phyloP scores from a whole-genome alignment of 2,797 vertebrate genomes.

The Neomorphus geoffroyi region DNA sequence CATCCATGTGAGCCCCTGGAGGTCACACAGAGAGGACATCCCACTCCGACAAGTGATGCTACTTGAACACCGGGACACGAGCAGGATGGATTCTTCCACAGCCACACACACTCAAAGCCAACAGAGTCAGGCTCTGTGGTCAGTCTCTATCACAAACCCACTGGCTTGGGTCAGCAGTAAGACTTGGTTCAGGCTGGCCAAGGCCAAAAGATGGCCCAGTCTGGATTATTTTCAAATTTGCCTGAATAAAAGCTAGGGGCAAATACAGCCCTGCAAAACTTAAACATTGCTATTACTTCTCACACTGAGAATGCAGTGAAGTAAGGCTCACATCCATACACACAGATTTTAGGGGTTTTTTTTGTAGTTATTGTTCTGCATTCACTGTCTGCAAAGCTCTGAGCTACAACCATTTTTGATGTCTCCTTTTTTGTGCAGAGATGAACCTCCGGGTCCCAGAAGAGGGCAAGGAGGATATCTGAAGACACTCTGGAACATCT shows the following conservation, averaged over 20 bases:
- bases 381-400: not conserved
- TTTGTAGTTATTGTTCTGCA: not conserved
- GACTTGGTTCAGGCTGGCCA: not conserved
- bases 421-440: not conserved
- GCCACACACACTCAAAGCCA: not conserved
- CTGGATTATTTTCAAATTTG: not conserved
- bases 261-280: not conserved
- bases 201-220: not conserved
- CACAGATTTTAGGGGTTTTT: not conserved
- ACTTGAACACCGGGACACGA: accelerated
- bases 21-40: not conserved
- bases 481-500: not conserved
- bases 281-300: not conserved
- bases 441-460: not conserved
- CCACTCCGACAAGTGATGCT: not conserved
- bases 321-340: not conserved
- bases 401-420: not conserved
- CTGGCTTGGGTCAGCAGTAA: not conserved
- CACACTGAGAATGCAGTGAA: not conserved
- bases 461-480: not conserved
- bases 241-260: not conserved
- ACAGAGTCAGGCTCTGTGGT: not conserved
- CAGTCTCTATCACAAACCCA: not conserved
- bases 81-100: not conserved
- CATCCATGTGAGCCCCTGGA: not conserved